These are phyloP conservation scores for Troides helena DNA, from an alignment of 2,888 invertebrate genomes.

Conservation along the genomic window DNA sequence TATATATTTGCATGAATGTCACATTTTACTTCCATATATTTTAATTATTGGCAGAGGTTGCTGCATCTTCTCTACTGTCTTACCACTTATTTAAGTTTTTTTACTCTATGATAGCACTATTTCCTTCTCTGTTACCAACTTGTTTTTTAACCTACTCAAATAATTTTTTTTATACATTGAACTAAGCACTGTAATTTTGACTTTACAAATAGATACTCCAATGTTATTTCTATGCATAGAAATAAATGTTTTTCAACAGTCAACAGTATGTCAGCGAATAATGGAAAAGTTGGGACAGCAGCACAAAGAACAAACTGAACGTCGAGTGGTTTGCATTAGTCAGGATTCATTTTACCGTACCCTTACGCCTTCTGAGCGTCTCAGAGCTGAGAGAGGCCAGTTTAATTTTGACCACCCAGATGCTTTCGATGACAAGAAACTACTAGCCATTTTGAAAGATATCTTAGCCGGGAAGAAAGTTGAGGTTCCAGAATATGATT, in stretches of 20 bases:
- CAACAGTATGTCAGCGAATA: slow-evolving; percentile 95
- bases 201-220: not conserved
- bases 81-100: no score
- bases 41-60: no score
- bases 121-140: no score
- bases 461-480: slow-evolving; percentile 93
- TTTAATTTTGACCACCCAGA: slow-evolving; percentile 99
- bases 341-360: slow-evolving; percentile 98
- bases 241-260: not conserved
- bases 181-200: no score
- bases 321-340: slow-evolving; percentile 96
- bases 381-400: slow-evolving; percentile 91
- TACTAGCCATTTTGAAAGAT: slow-evolving; percentile 88
- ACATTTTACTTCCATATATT: no score
- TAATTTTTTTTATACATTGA: no score
- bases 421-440: slow-evolving; percentile 94
- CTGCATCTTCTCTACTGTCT: no score
- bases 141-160: no score
- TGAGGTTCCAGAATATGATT: slow-evolving; percentile 96
- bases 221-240: not conserved
- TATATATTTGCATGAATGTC: no score
- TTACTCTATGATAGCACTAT: no score
- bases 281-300: slow-evolving; percentile 98
- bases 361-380: slow-evolving; percentile 88
- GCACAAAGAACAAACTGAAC: slow-evolving; percentile 91